Conservation (phyloP, 92 coral and sea anemone species). For the Palythoa caribaeorum region DNA sequence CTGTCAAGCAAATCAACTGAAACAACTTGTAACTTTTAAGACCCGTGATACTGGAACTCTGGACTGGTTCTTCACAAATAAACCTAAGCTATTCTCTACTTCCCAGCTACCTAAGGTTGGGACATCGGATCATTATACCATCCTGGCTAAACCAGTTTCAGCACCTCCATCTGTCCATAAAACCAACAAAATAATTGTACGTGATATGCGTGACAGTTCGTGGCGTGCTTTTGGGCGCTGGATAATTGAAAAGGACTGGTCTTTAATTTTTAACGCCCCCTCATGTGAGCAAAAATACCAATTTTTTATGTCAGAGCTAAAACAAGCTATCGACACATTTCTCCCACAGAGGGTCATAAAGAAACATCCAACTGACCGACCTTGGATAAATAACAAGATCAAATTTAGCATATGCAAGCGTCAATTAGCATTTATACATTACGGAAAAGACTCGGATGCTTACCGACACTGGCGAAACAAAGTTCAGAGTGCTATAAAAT, state of each 20-base stretch:
- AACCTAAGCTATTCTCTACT: slow-evolving; percentile 47
- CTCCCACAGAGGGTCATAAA: slow-evolving; percentile 17
- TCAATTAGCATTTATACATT: slow-evolving; percentile 53
- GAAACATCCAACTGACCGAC: slow-evolving; percentile 61
- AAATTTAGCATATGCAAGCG: slow-evolving; percentile 54
- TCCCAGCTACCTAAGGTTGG: slow-evolving; percentile 56
- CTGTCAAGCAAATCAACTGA: background rate
- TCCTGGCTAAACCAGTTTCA: slow-evolving; percentile 53
- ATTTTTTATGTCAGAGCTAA: slow-evolving; percentile 50
- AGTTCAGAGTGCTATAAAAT: slow-evolving; percentile 52
- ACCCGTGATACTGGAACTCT: slow-evolving; percentile 59
- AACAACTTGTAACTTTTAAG: background rate
- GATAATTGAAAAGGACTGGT: slow-evolving; percentile 67
- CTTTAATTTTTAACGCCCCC: slow-evolving; percentile 26
- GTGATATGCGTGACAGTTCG: slow-evolving; percentile 62
- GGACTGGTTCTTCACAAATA: slow-evolving; percentile 54
- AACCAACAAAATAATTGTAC: slow-evolving; percentile 28
- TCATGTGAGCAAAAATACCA: slow-evolving; percentile 49
- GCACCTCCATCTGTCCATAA: slow-evolving; percentile 3
- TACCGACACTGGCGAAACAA: slow-evolving; percentile 69
- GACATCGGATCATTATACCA: slow-evolving; percentile 55
- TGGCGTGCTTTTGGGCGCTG: slow-evolving; percentile 71
- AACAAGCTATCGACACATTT: slow-evolving; percentile 48
- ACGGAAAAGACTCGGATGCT: slow-evolving; percentile 40
- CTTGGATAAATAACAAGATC: slow-evolving; percentile 69